Conservation (phyloP, 2,797 vertebrate genomes). For the Microhierax caerulescens region DNA sequence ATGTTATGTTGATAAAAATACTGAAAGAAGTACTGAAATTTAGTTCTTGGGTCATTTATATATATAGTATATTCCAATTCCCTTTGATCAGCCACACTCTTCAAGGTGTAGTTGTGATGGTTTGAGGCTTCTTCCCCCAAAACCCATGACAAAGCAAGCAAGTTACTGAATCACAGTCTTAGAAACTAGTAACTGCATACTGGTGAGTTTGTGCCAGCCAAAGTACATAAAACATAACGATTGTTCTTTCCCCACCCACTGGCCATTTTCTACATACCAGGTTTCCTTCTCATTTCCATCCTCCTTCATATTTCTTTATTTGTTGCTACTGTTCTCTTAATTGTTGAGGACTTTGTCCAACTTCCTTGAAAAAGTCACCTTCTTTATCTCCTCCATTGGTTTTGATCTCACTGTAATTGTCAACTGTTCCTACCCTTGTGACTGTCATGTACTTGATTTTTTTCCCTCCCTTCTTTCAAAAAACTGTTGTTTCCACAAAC, state of each 20-base stretch:
- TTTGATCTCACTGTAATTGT: neutral
- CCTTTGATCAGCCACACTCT: neutral
- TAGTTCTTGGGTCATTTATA: neutral
- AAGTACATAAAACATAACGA: neutral
- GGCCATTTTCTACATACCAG: neutral
- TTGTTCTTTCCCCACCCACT: neutral
- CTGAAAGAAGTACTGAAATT: neutral
- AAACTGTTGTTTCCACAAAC: neutral
- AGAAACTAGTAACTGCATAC: neutral
- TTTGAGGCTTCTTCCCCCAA: neutral
- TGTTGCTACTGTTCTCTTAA: neutral
- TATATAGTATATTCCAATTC: neutral
- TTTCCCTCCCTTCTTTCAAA: neutral
- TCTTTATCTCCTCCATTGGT: neutral
- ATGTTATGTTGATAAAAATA: neutral
- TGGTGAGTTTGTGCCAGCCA: neutral
- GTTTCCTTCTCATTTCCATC: neutral
- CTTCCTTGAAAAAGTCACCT: neutral
- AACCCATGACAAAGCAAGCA: neutral
- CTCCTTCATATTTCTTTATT: neutral
- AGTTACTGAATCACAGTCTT: neutral
- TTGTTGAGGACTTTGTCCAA: neutral
- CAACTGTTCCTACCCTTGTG: neutral
- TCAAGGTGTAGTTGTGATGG: neutral
- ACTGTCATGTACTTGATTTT: neutral